Evolutionary conservation across 2,113 vertebrate genomes (phyloP), one percentile per base, ranked within the genome.

Genomic region (Hepsetus odoe): DNA sequence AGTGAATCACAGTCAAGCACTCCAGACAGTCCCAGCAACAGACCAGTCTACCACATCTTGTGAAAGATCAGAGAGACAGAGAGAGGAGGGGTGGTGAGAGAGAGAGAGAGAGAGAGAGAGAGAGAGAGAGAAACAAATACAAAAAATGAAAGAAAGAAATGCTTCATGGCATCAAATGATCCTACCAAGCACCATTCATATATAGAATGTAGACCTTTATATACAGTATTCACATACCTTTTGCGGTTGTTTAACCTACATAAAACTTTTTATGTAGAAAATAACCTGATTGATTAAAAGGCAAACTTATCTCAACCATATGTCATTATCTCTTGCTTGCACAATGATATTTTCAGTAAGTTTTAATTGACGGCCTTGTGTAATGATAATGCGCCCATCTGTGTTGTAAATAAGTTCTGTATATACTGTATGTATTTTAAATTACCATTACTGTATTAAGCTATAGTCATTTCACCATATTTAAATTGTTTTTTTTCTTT

Each of bases 11-110:
- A 94, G 85, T 95, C 95, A 51, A 87, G 91, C 76, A 94, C 95
- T 33, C 95, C 95, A 0, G 94, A 94, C 24, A 90, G 91, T 55
- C 87, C 94, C 3, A 88, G 89, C 33, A 85, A 94, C 82, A 91
- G 94, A 83, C 95, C 95, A 71, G 89, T 96, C 77, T 99, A 99
- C 90, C 96, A 98, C 49, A 94, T 98, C 84, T 91, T 99, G 91
- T 99, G 92, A 97, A 80, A 38, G 35, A n/a, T 8, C 3, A 38
- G 35, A 38, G 35, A 3, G 8, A 3, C 4, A 38, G 35, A 38
- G 8, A 38, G 35, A 38, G 35, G n/a, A n/a, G n/a, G n/a, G n/a
- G n/a, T n/a, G n/a, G n/a, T 8, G 8, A 38, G 35, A 38, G 35
- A 3, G 8, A 3, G 35, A 38, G 35, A 38, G 8, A 38, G 35